These are phyloP conservation scores for Zootermopsis nevadensis DNA, from an alignment of 2,888 invertebrate genomes.

Conservation along the genomic window DNA sequence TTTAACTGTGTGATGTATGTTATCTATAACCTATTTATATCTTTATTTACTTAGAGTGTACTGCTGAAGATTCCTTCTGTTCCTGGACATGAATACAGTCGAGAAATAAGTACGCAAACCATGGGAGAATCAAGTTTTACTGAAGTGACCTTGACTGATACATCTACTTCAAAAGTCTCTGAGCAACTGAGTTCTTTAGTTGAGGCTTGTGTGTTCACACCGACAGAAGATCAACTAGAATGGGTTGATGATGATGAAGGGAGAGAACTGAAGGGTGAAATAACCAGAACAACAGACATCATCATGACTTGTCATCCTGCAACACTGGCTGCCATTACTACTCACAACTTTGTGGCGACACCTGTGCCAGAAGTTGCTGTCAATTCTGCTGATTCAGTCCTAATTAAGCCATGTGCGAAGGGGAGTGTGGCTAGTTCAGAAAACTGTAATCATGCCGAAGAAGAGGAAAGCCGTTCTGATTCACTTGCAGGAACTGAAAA, in stretches of 20 bases:
- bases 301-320: constrained; percentile 49
- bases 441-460: background rate
- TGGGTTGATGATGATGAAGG: constrained; percentile 42
- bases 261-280: constrained; percentile 9
- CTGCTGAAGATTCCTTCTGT: constrained; percentile 38
- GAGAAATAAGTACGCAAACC: constrained; percentile 42
- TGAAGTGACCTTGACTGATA: background rate
- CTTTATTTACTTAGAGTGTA: constrained; percentile 11
- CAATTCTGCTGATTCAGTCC: background rate
- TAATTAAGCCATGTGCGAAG: background rate
- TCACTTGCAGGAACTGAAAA: background rate
- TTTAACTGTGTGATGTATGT: too few relatives aligned
- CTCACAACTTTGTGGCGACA: constrained; percentile 37
- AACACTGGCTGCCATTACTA: constrained; percentile 39
- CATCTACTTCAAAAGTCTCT: constrained; percentile 1
- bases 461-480: background rate
- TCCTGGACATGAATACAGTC: constrained; percentile 37
- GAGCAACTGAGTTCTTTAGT: constrained; percentile 36
- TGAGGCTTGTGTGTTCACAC: constrained; percentile 40
- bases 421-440: background rate
- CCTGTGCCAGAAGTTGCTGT: constrained; percentile 14
- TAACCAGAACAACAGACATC: constrained; percentile 43
- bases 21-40: too few relatives aligned
- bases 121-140: background rate
- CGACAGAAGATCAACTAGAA: background rate